These are phyloP conservation scores for Periphyllus acericola DNA, from an alignment of 2,888 invertebrate genomes.

Conservation along the genomic window DNA sequence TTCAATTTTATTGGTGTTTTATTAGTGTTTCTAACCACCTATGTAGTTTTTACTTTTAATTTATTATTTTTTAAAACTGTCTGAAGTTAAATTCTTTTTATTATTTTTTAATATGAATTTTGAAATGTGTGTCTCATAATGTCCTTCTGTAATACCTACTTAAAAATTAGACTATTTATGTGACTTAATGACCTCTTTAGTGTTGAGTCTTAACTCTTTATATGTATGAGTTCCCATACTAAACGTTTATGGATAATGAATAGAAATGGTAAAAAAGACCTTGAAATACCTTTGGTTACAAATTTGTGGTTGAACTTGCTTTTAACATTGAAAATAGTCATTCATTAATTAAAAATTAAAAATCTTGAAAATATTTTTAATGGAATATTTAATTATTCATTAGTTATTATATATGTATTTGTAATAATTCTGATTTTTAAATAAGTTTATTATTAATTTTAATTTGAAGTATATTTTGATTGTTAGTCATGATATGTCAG, in stretches of 20 bases:
- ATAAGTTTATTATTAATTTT: not conserved
- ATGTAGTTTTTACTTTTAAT: too few relatives aligned
- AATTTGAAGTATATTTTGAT: not conserved
- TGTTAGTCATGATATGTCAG: not conserved
- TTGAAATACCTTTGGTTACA: not conserved
- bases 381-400: not conserved
- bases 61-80: not conserved
- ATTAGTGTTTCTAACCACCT: too few relatives aligned
- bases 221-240: not conserved
- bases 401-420: conserved; percentile 17
- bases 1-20: too few relatives aligned
- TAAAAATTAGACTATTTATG: not conserved
- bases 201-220: not conserved
- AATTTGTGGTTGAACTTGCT: not conserved
- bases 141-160: not conserved
- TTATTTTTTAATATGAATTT: conserved; percentile 19
- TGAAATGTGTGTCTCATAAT: not conserved
- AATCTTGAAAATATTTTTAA: not conserved
- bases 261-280: not conserved
- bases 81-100: not conserved
- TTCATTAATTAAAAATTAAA: not conserved
- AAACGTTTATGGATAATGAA: not conserved
- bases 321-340: not conserved
- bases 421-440: not conserved
- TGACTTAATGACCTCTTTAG: not conserved